These are phyloP conservation scores for Cranoglanis bouderius DNA, from an alignment of 2,113 vertebrate genomes.

Conservation along the genomic window DNA sequence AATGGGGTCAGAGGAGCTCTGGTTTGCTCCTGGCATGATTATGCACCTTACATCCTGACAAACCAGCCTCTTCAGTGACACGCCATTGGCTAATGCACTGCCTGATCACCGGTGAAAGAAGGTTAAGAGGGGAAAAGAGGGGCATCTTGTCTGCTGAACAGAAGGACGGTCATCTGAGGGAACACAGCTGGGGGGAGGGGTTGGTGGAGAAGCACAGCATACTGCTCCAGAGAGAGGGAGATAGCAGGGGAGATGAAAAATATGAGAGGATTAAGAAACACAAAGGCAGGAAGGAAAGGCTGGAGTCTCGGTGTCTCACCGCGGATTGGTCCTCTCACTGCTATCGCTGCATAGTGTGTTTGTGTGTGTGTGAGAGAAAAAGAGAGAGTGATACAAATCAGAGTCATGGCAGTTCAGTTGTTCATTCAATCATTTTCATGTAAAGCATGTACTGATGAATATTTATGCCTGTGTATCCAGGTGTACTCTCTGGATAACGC, in stretches of 20 bases:
- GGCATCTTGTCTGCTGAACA: slow-evolving; percentile 60
- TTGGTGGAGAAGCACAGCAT: slow-evolving; percentile 38
- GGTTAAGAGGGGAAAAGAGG: slow-evolving; percentile 5
- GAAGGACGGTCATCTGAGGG: slow-evolving; percentile 64
- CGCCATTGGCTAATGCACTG: slow-evolving; percentile 57
- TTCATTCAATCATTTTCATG: neutral
- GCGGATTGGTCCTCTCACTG: neutral
- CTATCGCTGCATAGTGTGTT: neutral
- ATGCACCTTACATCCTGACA: slow-evolving; percentile 38
- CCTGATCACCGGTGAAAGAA: slow-evolving; percentile 58
- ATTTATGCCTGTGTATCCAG: slow-evolving; percentile 63
- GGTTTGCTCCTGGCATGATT: slow-evolving; percentile 62
- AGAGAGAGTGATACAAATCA: neutral
- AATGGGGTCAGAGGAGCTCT: slow-evolving; percentile 59
- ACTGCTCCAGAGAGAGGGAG: slow-evolving; percentile 5
- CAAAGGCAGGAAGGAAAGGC: slow-evolving; percentile 34
- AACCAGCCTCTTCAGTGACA: slow-evolving; percentile 41
- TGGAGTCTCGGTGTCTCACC: neutral
- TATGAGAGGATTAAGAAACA: slow-evolving; percentile 15
- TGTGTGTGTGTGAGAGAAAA: neutral
- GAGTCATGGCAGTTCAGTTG: neutral
- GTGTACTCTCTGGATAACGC: slow-evolving; percentile 91
- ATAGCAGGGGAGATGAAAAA: neutral
- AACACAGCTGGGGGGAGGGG: slow-evolving; percentile 60
- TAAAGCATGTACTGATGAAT: neutral